Evolutionary conservation across 1,140 invertebrate genomes (phyloP).

Genomic region (Euschistus heros): DNA sequence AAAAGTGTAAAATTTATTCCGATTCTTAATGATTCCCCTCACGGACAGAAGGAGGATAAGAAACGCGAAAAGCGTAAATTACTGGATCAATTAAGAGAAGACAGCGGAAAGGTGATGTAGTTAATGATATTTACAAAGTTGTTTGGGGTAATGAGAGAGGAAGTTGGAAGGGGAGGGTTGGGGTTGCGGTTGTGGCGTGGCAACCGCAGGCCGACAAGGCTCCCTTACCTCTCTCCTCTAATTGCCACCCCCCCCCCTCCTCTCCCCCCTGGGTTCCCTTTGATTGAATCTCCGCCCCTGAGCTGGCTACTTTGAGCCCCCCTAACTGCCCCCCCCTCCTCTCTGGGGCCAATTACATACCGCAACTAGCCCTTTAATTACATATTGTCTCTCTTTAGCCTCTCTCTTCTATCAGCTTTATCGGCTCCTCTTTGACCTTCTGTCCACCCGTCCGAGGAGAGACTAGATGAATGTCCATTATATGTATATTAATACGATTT

Average conservation of each 20-base stretch:
- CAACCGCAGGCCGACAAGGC: neutral
- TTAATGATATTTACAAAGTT: slow-evolving; percentile 6
- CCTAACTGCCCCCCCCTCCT: neutral
- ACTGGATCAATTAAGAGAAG: too few species aligned
- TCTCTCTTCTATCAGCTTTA: neutral
- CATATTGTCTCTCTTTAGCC: neutral
- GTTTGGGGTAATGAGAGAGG: slow-evolving; percentile 4
- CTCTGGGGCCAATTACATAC: neutral
- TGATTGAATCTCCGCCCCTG: slow-evolving; percentile 1
- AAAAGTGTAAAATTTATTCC: too few species aligned
- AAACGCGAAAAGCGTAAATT: too few species aligned
- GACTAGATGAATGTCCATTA: too few species aligned
- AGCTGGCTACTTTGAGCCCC: neutral
- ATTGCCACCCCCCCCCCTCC: neutral
- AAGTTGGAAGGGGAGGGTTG: neutral
- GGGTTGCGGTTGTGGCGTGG: neutral
- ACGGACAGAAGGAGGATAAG: too few species aligned
- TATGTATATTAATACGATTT: too few species aligned
- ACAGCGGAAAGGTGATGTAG: neutral
- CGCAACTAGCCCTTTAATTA: too few species aligned
- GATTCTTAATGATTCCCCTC: too few species aligned
- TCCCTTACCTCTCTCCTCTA: neutral
- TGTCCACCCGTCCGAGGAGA: too few species aligned
- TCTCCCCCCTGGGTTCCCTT: neutral
- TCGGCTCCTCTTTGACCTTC: neutral